Base-by-base conservation (phyloP, 2,113 vertebrate species). In the Trematocara unimaculatum region DNA sequence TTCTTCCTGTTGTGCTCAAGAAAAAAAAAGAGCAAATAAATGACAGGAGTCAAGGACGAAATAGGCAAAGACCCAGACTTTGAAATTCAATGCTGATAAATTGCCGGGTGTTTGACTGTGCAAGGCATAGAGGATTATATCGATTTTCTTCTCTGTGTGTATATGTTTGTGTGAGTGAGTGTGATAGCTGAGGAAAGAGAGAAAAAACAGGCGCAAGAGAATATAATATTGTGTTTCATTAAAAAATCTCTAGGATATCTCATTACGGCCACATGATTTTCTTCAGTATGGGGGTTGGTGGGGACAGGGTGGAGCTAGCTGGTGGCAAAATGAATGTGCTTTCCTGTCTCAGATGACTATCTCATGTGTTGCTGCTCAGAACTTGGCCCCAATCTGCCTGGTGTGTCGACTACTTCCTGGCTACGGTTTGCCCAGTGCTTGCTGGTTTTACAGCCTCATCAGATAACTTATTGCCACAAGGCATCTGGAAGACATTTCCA, bases 171-270 rank as follows among this genome's bases (percentile, higher is more conserved):
- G 64, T 90, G 89, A 82, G 81, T n/a, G 89, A 82, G 89, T 88
- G 84, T 72, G 89, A 93, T 91, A 38, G 38, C 13, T 15, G 13
- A 26, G 38, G 13, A 70, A 70, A 70, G 60, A n/a, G 58, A 56
- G 91, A 91, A 86, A 78, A 93, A 87, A 7, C 58, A 60, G 85
- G 85, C 77, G 81, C 77, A 81, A 84, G 90, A 93, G 91, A 95
- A 95, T 83, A 87, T 83, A 86, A 93, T 95, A 95, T 93, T 91
- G 90, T 92, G 90, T 96, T 96, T 95, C 94, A 94, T 95, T 95
- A 93, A 91, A 93, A 95, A 95, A 94, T 95, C 93, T 85, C 92
- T 95, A 92, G 82, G 82, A 91, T 94, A 94, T 96, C 94, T 94
- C 87, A 87, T 96, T 95, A 95, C 92, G 82, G 85, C 82, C 94